These are phyloP conservation scores for Trichomycterus rosablanca DNA, from an alignment of 2,113 vertebrate species.

Conservation along the genomic window DNA sequence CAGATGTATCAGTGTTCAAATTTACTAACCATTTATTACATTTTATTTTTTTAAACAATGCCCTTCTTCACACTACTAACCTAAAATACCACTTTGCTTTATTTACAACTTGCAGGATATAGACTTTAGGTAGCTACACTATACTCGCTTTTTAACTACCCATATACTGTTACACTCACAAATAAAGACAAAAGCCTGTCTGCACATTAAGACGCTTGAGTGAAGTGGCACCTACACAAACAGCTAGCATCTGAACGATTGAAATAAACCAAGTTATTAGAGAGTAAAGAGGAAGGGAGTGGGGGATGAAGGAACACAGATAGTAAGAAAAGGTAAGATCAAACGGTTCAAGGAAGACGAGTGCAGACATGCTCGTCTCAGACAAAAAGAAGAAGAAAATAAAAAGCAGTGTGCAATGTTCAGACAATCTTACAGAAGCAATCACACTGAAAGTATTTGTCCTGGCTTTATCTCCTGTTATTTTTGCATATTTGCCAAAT, in stretches of 20 bases:
- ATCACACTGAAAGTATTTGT: no score
- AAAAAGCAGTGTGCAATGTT: constrained; percentile 33
- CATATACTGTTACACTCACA: neutral
- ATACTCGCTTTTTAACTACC: neutral
- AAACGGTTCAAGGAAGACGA: constrained; percentile 39
- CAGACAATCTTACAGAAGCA: neutral
- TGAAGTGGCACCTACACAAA: neutral
- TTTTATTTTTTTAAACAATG: no score
- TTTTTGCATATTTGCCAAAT: no score
- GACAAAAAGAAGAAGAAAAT: constrained; percentile 9
- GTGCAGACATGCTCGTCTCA: constrained; percentile 30
- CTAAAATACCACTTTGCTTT: no score
- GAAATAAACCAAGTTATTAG: constrained; percentile 18
- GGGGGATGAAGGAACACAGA: constrained; percentile 26
- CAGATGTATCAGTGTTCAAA: no score
- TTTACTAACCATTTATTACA: neutral
- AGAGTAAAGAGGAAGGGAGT: constrained; percentile 3
- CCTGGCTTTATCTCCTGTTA: no score
- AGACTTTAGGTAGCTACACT: neutral
- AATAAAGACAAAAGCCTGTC: neutral
- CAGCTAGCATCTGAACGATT: neutral
- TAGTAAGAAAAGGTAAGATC: constrained; percentile 43
- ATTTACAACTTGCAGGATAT: neutral
- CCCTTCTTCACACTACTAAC: no score
- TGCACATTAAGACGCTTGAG: neutral